phyloP scores from a whole-genome alignment of 2,113 vertebrate species.

The Redunca redunca region DNA sequence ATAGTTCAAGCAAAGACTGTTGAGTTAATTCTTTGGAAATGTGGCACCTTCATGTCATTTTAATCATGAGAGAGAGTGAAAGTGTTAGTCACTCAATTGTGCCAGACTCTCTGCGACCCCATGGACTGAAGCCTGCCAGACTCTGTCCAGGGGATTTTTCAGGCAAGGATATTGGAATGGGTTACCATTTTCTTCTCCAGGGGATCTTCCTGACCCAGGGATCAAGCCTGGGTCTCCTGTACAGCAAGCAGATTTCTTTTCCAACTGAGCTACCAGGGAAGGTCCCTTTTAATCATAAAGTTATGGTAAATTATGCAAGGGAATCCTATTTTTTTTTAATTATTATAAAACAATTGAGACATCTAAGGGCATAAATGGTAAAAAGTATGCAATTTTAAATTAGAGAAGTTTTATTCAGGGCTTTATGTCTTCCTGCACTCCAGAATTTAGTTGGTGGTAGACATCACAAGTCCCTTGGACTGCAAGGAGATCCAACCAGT shows the following conservation, averaged over 20 bases:
- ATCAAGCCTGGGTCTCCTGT: background rate
- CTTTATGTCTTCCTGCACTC: background rate
- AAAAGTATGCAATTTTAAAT: background rate
- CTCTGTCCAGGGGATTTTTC: background rate
- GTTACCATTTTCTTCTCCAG: background rate
- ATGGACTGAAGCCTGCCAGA: background rate
- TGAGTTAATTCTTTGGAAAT: background rate
- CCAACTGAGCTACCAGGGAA: background rate
- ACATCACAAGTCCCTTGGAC: background rate
- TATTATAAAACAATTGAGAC: background rate
- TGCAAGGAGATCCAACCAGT: no score
- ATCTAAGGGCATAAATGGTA: background rate
- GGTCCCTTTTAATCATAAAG: background rate
- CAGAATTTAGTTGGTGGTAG: background rate
- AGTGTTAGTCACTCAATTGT: fast-evolving
- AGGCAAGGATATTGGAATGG: background rate
- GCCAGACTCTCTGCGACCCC: background rate
- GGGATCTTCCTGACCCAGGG: background rate
- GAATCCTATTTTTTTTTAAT: background rate
- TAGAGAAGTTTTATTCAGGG: background rate
- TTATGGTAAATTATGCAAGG: background rate
- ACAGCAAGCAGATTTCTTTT: background rate
- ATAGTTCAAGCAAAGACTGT: background rate
- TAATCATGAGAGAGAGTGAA: background rate
- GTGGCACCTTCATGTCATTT: background rate